Percentiles rank a stretch among this genome's conserved stretches.
Conservation (phyloP, 2,888 invertebrate species). For the Xestia c-nigrum region DNA sequence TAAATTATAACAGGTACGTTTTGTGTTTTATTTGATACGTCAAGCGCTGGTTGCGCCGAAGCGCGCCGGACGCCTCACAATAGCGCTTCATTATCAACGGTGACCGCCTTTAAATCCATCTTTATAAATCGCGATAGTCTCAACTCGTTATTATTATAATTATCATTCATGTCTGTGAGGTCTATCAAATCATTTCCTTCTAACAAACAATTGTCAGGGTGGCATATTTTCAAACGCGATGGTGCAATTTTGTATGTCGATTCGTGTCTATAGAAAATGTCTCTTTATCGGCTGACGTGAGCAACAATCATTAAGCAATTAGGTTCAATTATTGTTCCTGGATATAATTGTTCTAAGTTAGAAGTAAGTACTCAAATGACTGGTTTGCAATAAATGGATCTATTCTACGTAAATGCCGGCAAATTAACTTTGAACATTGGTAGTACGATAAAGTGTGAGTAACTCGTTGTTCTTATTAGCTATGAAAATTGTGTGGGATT, state of each 20-base stretch:
- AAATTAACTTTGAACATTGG: constrained; percentile 72
- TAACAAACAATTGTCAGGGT: constrained; percentile 73
- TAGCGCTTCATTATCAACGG: constrained; percentile 87
- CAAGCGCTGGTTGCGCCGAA: constrained; percentile 74
- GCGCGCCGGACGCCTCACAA: constrained; percentile 77
- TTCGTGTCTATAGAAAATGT: constrained; percentile 75
- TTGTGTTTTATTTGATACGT: constrained; percentile 85
- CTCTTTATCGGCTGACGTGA: constrained; percentile 74
- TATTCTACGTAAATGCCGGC: constrained; percentile 73
- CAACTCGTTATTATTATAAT: constrained; percentile 75
- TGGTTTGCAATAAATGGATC: constrained; percentile 75
- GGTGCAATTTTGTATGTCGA: constrained; percentile 77
- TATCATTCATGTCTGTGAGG: constrained; percentile 68
- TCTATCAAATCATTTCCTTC: constrained; percentile 68
- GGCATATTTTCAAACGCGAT: constrained; percentile 74
- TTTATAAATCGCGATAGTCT: constrained; percentile 78
- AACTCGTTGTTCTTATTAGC: constrained; percentile 52
- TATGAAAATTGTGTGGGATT: constrained; percentile 59
- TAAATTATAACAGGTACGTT: constrained; percentile 89
- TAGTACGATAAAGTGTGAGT: constrained; percentile 61
- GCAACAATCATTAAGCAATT: constrained; percentile 85
- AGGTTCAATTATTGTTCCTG: constrained; percentile 80
- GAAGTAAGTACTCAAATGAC: constrained; percentile 72
- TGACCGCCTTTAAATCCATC: constrained; percentile 84
- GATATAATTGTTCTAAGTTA: constrained; percentile 78